Evolutionary conservation across 2,888 invertebrate genomes (phyloP), one percentile per base, ranked within the genome.

Genomic region (Heliconius sara): DNA sequence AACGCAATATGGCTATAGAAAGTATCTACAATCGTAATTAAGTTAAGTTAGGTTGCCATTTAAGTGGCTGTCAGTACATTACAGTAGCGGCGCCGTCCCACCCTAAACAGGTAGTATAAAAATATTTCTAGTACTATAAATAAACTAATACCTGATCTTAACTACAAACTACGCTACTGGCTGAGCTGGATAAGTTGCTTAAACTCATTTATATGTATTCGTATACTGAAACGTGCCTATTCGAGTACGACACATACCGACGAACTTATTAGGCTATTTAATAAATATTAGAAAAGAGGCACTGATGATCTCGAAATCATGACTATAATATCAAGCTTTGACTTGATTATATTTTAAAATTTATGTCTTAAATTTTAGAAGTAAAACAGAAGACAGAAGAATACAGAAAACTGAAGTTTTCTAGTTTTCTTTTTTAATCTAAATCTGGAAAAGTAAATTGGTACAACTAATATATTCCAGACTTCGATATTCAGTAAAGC

Each of bases 61-160:
- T 60, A 60, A 60, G 63, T 74, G 34, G 74, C n/a, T 60, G 27
- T 39, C 25, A 47, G 27, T 43, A 22, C 80, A 63, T 72, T 60
- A 39, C 43, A 67, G 9, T 74, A 27, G 70, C 65, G 60, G 25
- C 27, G 16, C 39, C 13, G 52, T 22, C 68, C 43, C 43, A 16
- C 67, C 73, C 77, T 77, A 80, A 77, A 80, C 79, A 77, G 77
- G 79, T 80, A 77, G 60, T n/a, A n/a, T 80, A 80, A 80, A 77
- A 80, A 80, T 77, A 80, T 77, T 43, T 43, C 65, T 79, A 72
- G 52, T 66, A 60, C 77, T 79, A 79, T 72, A 79, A 79, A 79
- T 76, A 79, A 43, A 76, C 71, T 79, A 76, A 65, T 39, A 79
- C 57, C 27, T 65, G 70, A 66, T 65, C 27, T 66, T 79, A 76